A percentile compares a stretch with the other conserved stretches of the same genome.
These are phyloP conservation scores for Apteryx mantelli DNA, from an alignment of 2,113 vertebrate genomes.

Conservation along the genomic window DNA sequence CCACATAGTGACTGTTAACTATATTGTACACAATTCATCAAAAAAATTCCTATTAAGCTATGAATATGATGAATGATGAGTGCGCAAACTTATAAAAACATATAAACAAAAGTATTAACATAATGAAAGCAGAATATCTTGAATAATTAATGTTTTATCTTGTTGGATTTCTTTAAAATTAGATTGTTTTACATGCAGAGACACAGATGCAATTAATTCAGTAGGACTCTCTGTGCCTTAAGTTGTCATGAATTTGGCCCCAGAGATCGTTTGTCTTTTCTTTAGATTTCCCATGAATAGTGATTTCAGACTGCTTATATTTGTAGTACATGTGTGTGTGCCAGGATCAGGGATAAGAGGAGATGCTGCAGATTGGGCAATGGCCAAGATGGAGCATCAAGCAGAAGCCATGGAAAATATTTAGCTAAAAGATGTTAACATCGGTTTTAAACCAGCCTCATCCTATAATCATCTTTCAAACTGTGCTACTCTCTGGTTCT, in stretches of 20 bases:
- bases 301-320: neutral
- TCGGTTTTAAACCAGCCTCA: neutral
- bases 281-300: neutral
- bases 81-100: neutral
- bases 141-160: neutral
- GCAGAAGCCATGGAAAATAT: neutral
- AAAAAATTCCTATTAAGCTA: neutral
- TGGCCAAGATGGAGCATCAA: neutral
- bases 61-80: neutral
- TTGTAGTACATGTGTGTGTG: neutral
- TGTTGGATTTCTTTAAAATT: neutral
- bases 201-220: neutral
- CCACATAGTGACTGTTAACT: neutral
- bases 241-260: neutral
- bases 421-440: neutral
- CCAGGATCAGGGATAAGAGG: neutral
- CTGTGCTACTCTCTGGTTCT: rapidly evolving
- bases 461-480: neutral
- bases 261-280: neutral
- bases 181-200: neutral
- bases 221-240: neutral
- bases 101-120: neutral
- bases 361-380: neutral
- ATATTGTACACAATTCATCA: neutral
- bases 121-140: neutral